A percentile compares a stretch with the other conserved stretches of the same genome.
Evolutionary conservation across 2,888 invertebrate species (phyloP).

Genomic region (Oxyscelio sp.): DNA sequence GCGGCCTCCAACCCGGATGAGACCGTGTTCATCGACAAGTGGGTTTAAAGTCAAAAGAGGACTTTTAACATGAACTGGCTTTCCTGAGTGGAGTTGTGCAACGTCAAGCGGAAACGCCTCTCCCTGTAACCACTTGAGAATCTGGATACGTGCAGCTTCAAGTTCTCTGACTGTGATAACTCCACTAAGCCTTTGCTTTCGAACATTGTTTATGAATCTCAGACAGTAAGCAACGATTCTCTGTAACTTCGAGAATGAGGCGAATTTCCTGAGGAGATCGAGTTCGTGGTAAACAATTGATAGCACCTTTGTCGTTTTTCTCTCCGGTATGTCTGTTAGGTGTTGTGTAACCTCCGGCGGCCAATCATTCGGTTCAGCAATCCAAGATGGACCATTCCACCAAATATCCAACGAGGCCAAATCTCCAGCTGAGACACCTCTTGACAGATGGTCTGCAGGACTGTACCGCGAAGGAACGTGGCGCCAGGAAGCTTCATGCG

Average conservation of each 20-base stretch:
- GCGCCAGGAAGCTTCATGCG: not conserved
- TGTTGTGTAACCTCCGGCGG: constrained; percentile 3
- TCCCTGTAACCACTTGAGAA: constrained; percentile 27
- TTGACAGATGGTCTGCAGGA: constrained; percentile 1
- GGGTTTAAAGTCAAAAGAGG: constrained; percentile 1
- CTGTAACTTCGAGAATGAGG: not conserved
- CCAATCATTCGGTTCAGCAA: not conserved
- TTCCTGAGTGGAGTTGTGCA: not conserved
- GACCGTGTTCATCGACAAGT: not conserved
- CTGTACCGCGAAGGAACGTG: not conserved
- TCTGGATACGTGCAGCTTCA: constrained; percentile 9
- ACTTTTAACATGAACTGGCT: not conserved
- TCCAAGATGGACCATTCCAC: not conserved
- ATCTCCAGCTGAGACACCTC: not conserved
- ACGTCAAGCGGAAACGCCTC: constrained; percentile 18
- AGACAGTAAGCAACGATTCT: constrained; percentile 25
- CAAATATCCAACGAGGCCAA: not conserved
- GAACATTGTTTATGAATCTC: constrained; percentile 12
- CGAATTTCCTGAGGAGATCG: not conserved
- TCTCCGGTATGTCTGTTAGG: not conserved
- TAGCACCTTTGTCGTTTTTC: not conserved
- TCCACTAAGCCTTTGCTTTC: not conserved
- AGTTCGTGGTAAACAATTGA: not conserved
- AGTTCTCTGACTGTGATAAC: constrained; percentile 1
- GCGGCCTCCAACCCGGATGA: constrained; percentile 16